A percentile compares a stretch with the other conserved stretches of the same genome.
Conservation (phyloP, 1,140 invertebrate species). For the Lordiphosa collinella region DNA sequence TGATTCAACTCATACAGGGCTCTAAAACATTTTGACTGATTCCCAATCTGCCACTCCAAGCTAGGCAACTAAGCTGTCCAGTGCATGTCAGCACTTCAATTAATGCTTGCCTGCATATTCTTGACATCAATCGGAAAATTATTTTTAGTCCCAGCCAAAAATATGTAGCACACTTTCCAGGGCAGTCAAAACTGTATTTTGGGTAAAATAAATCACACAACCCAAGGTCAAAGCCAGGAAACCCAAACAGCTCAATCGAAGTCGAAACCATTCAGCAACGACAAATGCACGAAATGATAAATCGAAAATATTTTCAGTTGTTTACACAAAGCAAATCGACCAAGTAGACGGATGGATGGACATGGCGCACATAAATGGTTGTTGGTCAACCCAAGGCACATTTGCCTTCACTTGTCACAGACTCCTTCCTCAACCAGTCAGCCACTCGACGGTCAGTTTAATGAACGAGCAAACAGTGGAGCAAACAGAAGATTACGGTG, state of each 20-base stretch:
- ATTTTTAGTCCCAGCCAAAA: conserved; percentile 1
- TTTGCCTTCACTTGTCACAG: conserved; percentile 24
- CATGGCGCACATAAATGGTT: not conserved
- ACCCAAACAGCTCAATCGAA: conserved; percentile 46
- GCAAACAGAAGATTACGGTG: conserved; percentile 64
- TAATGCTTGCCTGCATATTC: not conserved
- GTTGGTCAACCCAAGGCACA: conserved; percentile 13
- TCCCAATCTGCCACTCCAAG: too few species aligned
- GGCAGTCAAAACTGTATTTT: conserved; percentile 3
- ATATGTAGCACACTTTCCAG: conserved; percentile 37
- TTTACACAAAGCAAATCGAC: conserved; percentile 60
- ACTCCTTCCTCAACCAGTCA: conserved; percentile 31
- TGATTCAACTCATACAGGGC: too few species aligned
- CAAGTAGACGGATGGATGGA: conserved; percentile 25
- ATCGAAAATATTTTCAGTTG: conserved; percentile 72
- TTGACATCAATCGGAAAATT: conserved; percentile 22
- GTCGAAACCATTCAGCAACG: conserved; percentile 33
- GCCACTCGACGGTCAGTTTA: conserved; percentile 40
- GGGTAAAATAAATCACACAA: conserved; percentile 48
- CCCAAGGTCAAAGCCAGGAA: conserved; percentile 38
- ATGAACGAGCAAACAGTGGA: conserved; percentile 61
- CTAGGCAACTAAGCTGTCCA: too few species aligned
- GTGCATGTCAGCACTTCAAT: not conserved
- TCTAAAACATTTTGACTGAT: too few species aligned
- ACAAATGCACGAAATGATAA: conserved; percentile 65